phyloP scores from a whole-genome alignment of 2,797 vertebrate genomes.

The Staurois parvus region DNA sequence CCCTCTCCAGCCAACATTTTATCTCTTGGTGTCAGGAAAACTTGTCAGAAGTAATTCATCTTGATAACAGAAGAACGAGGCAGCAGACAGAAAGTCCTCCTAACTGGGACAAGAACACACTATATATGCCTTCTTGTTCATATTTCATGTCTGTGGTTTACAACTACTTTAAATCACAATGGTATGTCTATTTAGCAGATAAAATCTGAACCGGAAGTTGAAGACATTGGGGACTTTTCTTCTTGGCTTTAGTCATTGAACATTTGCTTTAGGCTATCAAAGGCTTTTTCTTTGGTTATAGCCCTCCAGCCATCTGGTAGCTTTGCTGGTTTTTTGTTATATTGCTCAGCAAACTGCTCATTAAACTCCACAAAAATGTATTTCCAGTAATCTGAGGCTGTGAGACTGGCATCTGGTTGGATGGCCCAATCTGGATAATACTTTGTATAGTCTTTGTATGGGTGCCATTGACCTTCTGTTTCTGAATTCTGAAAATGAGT shows the following conservation, averaged over 20 bases:
- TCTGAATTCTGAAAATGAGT: rapidly evolving
- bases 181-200: too few relatives aligned
- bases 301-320: constrained; percentile 69
- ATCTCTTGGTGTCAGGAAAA: too few relatives aligned
- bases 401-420: constrained; percentile 66
- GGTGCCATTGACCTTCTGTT: rapidly evolving
- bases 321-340: constrained; percentile 57
- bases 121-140: too few relatives aligned
- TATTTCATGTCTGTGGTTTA: too few relatives aligned
- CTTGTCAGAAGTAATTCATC: too few relatives aligned
- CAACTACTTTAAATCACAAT: too few relatives aligned
- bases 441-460: constrained; percentile 68
- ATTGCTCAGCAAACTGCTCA: constrained; percentile 63
- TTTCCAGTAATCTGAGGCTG: constrained; percentile 78
- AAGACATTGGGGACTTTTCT: too few relatives aligned
- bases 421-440: constrained; percentile 74
- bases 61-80: too few relatives aligned
- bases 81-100: too few relatives aligned
- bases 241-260: not conserved
- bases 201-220: too few relatives aligned
- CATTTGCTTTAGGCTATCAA: constrained; percentile 63
- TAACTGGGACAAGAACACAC: too few relatives aligned
- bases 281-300: constrained; percentile 62
- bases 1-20: too few relatives aligned
- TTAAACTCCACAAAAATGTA: constrained; percentile 72